Conservation (phyloP, 2,113 vertebrate species). For the Balaeniceps rex region DNA sequence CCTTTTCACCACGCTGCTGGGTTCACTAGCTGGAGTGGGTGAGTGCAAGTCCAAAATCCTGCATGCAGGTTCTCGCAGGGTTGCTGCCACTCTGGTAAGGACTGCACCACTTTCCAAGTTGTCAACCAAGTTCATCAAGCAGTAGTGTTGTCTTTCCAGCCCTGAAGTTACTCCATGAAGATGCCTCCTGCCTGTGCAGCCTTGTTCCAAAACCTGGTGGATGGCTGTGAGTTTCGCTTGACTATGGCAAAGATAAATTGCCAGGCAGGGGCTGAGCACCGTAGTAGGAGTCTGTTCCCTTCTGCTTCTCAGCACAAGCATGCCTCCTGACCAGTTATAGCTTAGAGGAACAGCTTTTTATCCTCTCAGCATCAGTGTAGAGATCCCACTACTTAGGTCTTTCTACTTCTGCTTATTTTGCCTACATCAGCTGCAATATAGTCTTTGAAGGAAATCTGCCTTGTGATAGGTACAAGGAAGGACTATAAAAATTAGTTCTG, state of each 20-base stretch:
- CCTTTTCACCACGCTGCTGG: background rate
- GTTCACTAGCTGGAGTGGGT: background rate
- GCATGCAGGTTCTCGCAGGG: background rate
- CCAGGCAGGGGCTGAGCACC: background rate
- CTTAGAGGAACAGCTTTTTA: background rate
- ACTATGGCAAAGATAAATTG: background rate
- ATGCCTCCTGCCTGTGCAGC: background rate
- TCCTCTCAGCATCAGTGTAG: background rate
- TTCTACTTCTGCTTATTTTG: background rate
- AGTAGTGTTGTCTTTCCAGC: background rate
- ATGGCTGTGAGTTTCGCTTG: background rate
- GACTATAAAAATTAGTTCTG: background rate
- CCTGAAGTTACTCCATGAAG: background rate
- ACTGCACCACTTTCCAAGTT: background rate
- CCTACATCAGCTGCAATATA: background rate
- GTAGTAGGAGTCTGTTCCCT: background rate
- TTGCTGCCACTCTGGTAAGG: background rate
- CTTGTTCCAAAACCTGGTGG: background rate
- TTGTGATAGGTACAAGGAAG: background rate
- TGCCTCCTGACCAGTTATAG: background rate
- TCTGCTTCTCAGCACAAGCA: background rate
- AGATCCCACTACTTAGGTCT: background rate
- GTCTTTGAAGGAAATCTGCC: background rate
- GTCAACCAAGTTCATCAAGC: background rate
- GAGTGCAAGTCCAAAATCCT: background rate